Evolutionary conservation across 2,797 vertebrate species (phyloP), one percentile per base, ranked within the genome.

Genomic region (Meriones psammophilus): DNA sequence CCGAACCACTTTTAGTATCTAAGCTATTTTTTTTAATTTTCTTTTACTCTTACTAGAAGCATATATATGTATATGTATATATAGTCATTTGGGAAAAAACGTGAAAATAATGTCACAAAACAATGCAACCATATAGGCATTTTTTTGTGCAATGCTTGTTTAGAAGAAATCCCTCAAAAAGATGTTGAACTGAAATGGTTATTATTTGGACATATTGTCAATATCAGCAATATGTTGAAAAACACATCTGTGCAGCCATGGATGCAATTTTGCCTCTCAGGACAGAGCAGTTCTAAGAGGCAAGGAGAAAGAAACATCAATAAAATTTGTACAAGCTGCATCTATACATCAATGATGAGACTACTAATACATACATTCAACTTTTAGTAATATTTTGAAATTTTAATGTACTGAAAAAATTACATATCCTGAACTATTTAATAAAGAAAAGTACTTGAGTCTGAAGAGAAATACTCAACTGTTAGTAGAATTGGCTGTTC

Each of bases 181-280:
- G 1, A 17, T 46, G 6, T 68, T 92, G 20, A 84, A 93, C 77
- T 80, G 91, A 26, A 84, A 39, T 94, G 87, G 69, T 54, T 89
- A 94, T 94, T 77, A 84, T 96, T 73, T 50, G 66, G 92, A 62
- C 69, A 33, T 95, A 50, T 14, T 89, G 66, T 96, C 90, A 95
- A 20, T 93, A 93, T 81, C 17, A 90, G 8, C 28, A 54, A 58
- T 18, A 58, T 4, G n/a, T 54, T 68, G 5, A 93, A 39, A 58
- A 68, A 74, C 3, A 3, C 4, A 42, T 13, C 30, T 42, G 30
- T 85, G 68, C 8, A 73, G 28, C 20, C 28, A 54, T 66, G 54
- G 36, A 36, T 79, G 77, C 90, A 79, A 58, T 2, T 17, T 0
- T 2, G 0, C 80, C 24, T 88, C 42, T 90, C 54, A 79, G 73